phyloP scores from a whole-genome alignment of 1,140 invertebrate genomes.

The Bombus polaris region DNA sequence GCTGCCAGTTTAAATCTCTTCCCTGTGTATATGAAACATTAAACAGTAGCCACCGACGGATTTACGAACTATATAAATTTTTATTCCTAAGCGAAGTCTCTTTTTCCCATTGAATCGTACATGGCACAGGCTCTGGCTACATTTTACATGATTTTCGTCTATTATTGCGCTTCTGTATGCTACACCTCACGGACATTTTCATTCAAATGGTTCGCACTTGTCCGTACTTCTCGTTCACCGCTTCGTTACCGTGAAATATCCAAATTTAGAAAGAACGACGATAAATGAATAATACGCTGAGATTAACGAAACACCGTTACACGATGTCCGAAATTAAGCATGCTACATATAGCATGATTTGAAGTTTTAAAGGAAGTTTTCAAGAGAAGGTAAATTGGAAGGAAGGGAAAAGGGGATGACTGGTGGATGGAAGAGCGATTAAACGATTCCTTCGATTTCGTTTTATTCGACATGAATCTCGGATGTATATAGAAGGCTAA shows the following conservation, averaged over 20 bases:
- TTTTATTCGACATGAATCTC: conserved; percentile 36
- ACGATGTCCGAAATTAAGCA: too few relatives aligned
- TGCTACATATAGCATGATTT: too few relatives aligned
- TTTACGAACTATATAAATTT: too few relatives aligned
- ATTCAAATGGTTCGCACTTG: not conserved
- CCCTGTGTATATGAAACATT: too few relatives aligned
- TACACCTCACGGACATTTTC: not conserved
- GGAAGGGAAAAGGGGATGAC: not conserved
- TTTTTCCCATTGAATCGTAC: too few relatives aligned
- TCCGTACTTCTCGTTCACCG: not conserved
- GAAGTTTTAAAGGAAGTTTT: too few relatives aligned
- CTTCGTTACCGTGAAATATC: not conserved
- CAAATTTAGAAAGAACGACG: not conserved
- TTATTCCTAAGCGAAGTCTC: too few relatives aligned
- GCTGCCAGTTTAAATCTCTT: not conserved
- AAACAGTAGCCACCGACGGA: too few relatives aligned
- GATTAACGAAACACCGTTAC: not conserved
- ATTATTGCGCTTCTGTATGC: not conserved
- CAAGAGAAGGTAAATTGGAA: not conserved
- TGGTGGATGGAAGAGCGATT: not conserved
- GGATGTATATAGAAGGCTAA: conserved; percentile 24
- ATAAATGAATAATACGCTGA: not conserved
- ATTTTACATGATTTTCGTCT: too few relatives aligned
- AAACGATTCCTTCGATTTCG: not conserved
- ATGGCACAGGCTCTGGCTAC: too few relatives aligned